phyloP scores from a whole-genome alignment of 2,888 invertebrate species.

The Drosophila austrosaltans region DNA sequence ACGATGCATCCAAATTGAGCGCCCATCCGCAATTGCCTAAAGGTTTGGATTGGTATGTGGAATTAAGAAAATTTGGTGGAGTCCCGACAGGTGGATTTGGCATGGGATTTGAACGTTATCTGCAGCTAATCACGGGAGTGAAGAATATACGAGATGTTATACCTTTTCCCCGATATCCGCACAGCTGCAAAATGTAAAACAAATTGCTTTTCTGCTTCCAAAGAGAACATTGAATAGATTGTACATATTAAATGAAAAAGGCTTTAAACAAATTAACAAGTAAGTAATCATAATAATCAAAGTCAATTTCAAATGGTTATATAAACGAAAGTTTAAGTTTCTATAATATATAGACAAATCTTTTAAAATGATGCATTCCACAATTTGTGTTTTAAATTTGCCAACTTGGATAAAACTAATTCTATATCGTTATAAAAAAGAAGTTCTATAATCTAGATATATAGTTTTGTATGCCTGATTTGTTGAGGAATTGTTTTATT shows the following conservation, averaged over 20 bases:
- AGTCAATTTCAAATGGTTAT: background rate
- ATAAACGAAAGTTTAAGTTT: background rate
- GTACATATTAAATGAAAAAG: conserved; percentile 5
- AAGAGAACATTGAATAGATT: background rate
- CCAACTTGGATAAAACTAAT: background rate
- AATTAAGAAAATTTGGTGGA: conserved; percentile 94
- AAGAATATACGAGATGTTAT: conserved; percentile 96
- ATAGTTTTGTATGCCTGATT: background rate
- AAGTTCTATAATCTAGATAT: background rate
- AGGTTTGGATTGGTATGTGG: conserved; percentile 93
- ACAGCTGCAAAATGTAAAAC: conserved; percentile 89
- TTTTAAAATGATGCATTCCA: background rate
- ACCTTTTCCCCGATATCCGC: conserved; percentile 97
- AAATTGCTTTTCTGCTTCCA: too few relatives aligned
- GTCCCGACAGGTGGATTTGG: conserved; percentile 98
- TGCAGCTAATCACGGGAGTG: conserved; percentile 92
- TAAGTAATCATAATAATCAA: conserved; percentile 3
- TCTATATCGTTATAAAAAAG: background rate
- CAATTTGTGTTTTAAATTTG: background rate
- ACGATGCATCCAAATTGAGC: conserved; percentile 87
- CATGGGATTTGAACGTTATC: conserved; percentile 95
- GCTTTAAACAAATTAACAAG: conserved; percentile 2
- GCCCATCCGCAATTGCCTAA: conserved; percentile 85
- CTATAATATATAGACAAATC: too few relatives aligned
- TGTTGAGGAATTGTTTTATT: background rate